These are phyloP conservation scores for Macaria liturata DNA, from an alignment of 2,888 invertebrate species.

Conservation along the genomic window DNA sequence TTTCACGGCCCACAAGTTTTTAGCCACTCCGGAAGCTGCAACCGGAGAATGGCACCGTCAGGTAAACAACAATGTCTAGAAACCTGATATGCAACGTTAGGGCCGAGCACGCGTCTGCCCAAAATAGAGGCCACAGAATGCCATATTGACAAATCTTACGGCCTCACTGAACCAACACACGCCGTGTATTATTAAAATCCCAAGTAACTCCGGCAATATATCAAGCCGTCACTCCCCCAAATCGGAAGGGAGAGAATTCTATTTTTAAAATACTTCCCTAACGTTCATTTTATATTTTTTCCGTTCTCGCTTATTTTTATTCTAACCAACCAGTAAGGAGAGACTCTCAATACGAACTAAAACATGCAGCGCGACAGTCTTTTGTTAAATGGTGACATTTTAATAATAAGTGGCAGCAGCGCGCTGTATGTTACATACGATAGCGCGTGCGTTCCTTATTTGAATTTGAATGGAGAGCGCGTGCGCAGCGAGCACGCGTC, in stretches of 20 bases:
- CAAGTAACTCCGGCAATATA: conserved; percentile 78
- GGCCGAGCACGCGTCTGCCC: conserved; percentile 68
- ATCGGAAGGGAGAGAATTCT: conserved; percentile 70
- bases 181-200: conserved; percentile 81
- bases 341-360: conserved; percentile 32
- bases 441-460: conserved; percentile 72
- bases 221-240: conserved; percentile 74
- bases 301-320: conserved; percentile 72
- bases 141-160: conserved; percentile 81
- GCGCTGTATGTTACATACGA: conserved; percentile 60
- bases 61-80: conserved; percentile 70
- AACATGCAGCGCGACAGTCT: conserved; percentile 38
- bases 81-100: conserved; percentile 56
- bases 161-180: conserved; percentile 79
- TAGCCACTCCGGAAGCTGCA: conserved; percentile 29
- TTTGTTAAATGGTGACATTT: conserved; percentile 58
- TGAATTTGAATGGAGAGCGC: conserved; percentile 71
- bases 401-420: conserved; percentile 76
- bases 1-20: conserved; percentile 7
- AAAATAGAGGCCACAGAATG: conserved; percentile 77
- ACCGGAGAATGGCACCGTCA: conserved; percentile 35
- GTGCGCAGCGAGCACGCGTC: conserved; percentile 68
- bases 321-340: conserved; percentile 47
- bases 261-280: conserved; percentile 81
- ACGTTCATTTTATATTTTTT: conserved; percentile 79